Base-by-base conservation (phyloP, 2,797 vertebrate species). In the Lepilemur septentrionalis region DNA sequence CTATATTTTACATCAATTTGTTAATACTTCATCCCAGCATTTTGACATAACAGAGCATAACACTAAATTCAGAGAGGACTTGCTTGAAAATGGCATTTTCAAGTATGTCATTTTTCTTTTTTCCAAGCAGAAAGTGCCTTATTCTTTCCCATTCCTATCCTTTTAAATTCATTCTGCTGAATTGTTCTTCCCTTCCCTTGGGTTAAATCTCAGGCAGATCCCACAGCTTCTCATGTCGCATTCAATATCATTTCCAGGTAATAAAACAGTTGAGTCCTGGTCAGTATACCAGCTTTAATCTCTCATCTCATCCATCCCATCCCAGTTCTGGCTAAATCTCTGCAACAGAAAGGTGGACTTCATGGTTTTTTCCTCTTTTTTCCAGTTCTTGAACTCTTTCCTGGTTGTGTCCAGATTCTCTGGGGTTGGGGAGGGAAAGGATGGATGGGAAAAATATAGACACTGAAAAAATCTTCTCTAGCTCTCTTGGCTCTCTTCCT, bases 31-130 rank as follows among this genome's bases (percentile, higher is more conserved):
- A 57, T 90, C 30, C 12, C 28, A 94, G 80, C 48, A 89, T 93
- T 88, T 97, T 70, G n/a, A 97, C 22, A 41, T 38, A 89, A 67
- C 32, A 30, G 22, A 75, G 0, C 0, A 85, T 70, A 84, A 48
- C 25, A 87, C 43, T 90, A 87, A 83, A 87, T 97, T 90, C 61
- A 81, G 50, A 84, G 88, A 80, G 30, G 0, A 8, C 10, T 92
- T 95, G 17, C 32, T 81, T 82, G 43, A 83, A 91, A 91, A 92
- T 48, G 48, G 4, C 2, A 73, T 43, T 98, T 95, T 95, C 67
- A 38, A 76, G 35, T 79, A 78, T 15, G 12, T 88, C 90, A 48
- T 0, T 0, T 46, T 95, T 75, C 0, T 20, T 48, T 55, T 52
- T 52, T 52, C 22, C 5, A 32, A 90, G 11, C 9, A 35, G 18